Evolutionary conservation across 2,797 vertebrate genomes (phyloP), one percentile per base, ranked within the genome.

Genomic region (Anas georgica): DNA sequence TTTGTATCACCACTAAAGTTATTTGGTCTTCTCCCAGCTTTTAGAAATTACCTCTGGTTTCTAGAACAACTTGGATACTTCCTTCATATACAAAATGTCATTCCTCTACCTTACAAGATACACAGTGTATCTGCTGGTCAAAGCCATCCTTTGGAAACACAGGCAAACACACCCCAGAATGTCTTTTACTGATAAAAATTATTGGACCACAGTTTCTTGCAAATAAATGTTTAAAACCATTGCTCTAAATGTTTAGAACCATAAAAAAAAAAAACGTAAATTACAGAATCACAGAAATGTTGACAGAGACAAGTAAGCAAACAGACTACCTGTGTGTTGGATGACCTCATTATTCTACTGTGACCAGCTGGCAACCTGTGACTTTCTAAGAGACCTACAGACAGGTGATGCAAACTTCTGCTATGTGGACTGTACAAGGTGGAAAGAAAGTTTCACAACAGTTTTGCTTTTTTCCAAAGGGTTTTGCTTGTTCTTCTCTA

Each of bases 201-300:
- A 52, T 16, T 52, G 50, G 83, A 33, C 31, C 8, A 39, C 45
- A 54, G 78, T 94, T 84, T 82, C 43, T 84, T 83, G 43, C 56
- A 76, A 73, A 43, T 94, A 84, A 91, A 95, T 88, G 70, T 93
- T 96, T 96, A 88, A 93, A 95, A 90, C 48, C 25, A 52, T 52
- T 52, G 50, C 9, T 52, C 50, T 52, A 52, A 52, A 28, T 52
- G 50, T 52, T 96, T 91, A 69, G 46, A 68, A 88, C 37, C 90
- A 95, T 95, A 83, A 95, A 95, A 95, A 41, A 41, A 41, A 94
- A 90, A 95, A 88, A 89, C 83, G 93, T 94, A 95, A 94, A 45
- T 45, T 45, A 45, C 43, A 45, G 43, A 45, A 45, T 45, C 18
- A 45, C 43, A 45, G 43, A 45, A 45, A 95, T 80, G 81, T 79